These are phyloP conservation scores for Apocheima hispidaria DNA, from an alignment of 2,888 invertebrate species.

Conservation along the genomic window DNA sequence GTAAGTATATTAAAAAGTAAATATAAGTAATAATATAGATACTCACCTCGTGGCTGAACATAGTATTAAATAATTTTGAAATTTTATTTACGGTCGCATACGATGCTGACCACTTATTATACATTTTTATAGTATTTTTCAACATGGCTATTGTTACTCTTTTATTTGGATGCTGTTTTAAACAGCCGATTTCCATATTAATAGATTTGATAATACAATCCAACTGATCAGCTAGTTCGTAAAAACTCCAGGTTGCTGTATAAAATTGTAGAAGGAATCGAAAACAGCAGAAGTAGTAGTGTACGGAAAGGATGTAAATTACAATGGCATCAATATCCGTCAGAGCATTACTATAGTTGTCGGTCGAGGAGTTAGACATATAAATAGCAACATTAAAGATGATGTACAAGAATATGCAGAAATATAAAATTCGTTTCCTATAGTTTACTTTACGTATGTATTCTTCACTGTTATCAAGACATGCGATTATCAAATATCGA, in stretches of 20 bases:
- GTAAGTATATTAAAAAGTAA: too few species aligned
- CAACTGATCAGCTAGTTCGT: background rate
- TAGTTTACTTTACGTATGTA: background rate
- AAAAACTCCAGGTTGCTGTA: background rate
- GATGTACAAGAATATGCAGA: background rate
- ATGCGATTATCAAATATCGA: background rate
- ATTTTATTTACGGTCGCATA: constrained; percentile 18
- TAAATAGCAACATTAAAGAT: background rate
- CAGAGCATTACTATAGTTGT: background rate
- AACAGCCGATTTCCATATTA: background rate
- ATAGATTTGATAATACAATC: constrained; percentile 14
- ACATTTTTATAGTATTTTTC: background rate
- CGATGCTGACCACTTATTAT: constrained; percentile 28
- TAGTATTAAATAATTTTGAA: constrained; percentile 17
- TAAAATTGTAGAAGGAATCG: constrained; percentile 9
- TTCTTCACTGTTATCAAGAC: background rate
- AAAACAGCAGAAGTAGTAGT: background rate
- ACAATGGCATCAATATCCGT: background rate
- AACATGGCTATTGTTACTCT: background rate
- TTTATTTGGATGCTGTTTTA: background rate
- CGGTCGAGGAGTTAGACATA: too few species aligned
- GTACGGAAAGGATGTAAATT: background rate
- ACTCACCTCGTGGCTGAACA: constrained; percentile 28
- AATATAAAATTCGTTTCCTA: background rate
- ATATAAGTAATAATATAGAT: too few species aligned